phyloP scores from a whole-genome alignment of 2,888 invertebrate genomes.

The Anticlea derivata region DNA sequence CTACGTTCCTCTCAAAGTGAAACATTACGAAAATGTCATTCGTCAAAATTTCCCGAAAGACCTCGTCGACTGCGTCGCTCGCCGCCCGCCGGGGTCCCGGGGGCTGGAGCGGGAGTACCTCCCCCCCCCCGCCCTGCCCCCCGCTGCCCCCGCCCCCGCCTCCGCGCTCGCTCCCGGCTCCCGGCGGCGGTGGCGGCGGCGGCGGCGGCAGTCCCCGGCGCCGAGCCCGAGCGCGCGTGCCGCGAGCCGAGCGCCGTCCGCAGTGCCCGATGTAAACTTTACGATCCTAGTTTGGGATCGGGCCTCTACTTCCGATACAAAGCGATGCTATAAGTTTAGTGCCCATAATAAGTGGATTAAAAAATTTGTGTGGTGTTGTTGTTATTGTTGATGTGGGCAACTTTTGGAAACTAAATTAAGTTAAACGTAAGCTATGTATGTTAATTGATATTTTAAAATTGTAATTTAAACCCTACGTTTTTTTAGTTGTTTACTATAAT shows the following conservation, averaged over 20 bases:
- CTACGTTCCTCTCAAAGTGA: slow-evolving; percentile 53
- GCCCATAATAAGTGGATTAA: slow-evolving; percentile 5
- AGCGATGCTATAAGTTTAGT: neutral
- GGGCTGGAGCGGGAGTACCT: slow-evolving; percentile 21
- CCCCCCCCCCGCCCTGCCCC: slow-evolving; percentile 1
- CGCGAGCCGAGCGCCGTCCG: neutral
- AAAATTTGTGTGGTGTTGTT: slow-evolving; percentile 10
- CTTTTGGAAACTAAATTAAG: neutral
- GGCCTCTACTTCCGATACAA: neutral
- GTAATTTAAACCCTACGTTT: neutral
- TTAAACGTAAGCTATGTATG: neutral
- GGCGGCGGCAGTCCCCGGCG: slow-evolving; percentile 18
- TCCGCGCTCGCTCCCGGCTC: neutral
- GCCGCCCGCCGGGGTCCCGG: slow-evolving; percentile 38
- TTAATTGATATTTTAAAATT: neutral
- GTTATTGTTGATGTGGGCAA: neutral
- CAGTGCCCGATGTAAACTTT: slow-evolving; percentile 16
- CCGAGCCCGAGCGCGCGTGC: slow-evolving; percentile 3
- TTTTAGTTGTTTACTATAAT: too few relatives aligned
- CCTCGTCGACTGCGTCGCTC: too few relatives aligned
- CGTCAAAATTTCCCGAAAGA: slow-evolving; percentile 75
- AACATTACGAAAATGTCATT: slow-evolving; percentile 71
- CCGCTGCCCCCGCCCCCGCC: slow-evolving; percentile 2
- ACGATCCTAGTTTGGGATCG: slow-evolving; percentile 16
- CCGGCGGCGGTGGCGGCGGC: neutral